Evolutionary conservation across 2,797 vertebrate genomes (phyloP), one percentile per base, ranked within the genome.

Genomic region (Sebastes goodei): DNA sequence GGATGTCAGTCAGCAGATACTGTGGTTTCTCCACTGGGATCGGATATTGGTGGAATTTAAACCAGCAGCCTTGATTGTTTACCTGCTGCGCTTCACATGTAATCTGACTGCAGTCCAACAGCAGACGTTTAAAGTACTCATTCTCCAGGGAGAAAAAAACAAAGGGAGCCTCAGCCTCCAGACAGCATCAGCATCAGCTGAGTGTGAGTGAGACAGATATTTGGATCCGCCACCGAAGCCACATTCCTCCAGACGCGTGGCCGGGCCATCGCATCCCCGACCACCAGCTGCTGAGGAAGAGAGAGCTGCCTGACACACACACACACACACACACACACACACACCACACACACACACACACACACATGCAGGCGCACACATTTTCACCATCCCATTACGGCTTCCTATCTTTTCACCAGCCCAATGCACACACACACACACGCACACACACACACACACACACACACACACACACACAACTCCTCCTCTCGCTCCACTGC

Each of bases 241-340:
- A 69, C 86, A 82, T 92, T 92, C 88, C 85, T 89, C 81, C 77
- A 87, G 86, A 92, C 57, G 27, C 30, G 38, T 86, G 80, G 67
- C 75, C 69, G 6, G 55, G 76, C 81, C 83, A 63, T 81, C 61
- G 17, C 81, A 78, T 86, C 82, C 84, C 69, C 23, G 70, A 78
- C 87, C 56, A 75, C 84, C 85, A 89, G 81, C 89, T 91, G 87
- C 84, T 91, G 52, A 76, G 52, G 30, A 57, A 84, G 71, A 80
- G 56, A 76, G 78, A 69, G 57, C 70, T 32, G 32, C 49, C 86
- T 68, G 10, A 70, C 32, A 77, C 68, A 23, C 68, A 78, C 62
- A 15, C 49, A 35, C 65, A 25, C 61, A 60, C 59, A 14, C 56
- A 66, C 33, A 10, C 33, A 35, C 33, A 11, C 67, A 21, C 67